Evolutionary conservation across 2,888 invertebrate genomes (phyloP), one percentile per base, ranked within the genome.

Genomic region (Psococerastis gibbosa): DNA sequence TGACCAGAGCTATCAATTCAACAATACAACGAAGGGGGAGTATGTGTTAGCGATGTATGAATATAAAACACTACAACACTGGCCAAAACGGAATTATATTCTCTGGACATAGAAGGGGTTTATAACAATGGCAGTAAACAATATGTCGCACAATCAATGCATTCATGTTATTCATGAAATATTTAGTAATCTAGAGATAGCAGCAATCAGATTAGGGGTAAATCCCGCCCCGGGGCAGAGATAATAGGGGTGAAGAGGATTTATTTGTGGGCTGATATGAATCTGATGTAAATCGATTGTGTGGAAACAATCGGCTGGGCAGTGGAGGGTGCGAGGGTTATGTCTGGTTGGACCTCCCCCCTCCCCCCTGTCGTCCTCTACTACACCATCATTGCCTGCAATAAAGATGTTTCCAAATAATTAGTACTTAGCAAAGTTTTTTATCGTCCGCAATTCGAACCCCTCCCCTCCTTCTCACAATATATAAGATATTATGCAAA

Each of bases 211-310:
- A 33, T 33, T 16, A 33, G 33, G 17, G 15, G 15, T 33, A 33
- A 33, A 15, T 16, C 5, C 17, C 17, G 6, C 33, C 33, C 31
- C n/a, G 9, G 33, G 17, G 15, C 33, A 9, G 9, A 33, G 33
- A 17, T 33, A 33, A 9, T 9, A 9, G 33, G 33, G 33, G 17
- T 33, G 4, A 9, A 33, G 33, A 9, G 33, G 33, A 33, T 33
- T 33, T 17, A 33, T 33, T 33, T 33, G 17, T 16, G 15, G 17
- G 16, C 5, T 9, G 9, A 17, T 33, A 33, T 33, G 16, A 33
- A 33, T 33, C 17, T 33, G 33, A 33, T 33, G 33, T 16, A 17
- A 33, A 33, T 33, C 33, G 33, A 33, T 33, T 33, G 33, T 33
- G 16, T 33, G 33, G 33, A 33, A 33, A 33, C 33, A 33, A 33